Conservation (phyloP, 2,888 invertebrate species). For the Cheilosia grossa region DNA sequence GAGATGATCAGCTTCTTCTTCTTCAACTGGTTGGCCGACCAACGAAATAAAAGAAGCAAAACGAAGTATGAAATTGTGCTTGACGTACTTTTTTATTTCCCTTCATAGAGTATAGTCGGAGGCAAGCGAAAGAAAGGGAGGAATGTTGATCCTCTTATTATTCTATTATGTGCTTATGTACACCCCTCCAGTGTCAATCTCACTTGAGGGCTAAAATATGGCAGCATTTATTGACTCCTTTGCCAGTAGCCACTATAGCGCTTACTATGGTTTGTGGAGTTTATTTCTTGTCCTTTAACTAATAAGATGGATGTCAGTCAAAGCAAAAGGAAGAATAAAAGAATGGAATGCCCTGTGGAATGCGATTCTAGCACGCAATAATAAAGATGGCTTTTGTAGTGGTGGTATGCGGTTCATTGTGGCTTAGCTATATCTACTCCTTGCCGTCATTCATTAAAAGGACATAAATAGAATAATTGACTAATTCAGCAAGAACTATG, state of each 20-base stretch:
- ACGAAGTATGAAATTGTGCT: conserved; percentile 27
- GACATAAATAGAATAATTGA: conserved; percentile 73
- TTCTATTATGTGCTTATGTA: conserved; percentile 74
- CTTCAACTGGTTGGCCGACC: conserved; percentile 15
- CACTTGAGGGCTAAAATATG: conserved; percentile 45
- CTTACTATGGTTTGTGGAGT: not conserved
- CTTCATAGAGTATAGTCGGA: not conserved
- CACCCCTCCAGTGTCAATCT: conserved; percentile 57
- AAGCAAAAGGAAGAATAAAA: conserved; percentile 43
- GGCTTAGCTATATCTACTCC: not conserved
- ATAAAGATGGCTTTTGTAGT: conserved; percentile 46
- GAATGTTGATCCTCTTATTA: conserved; percentile 77
- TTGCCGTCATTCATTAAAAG: conserved; percentile 60
- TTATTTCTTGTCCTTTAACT: conserved; percentile 23
- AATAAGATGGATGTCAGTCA: conserved; percentile 56
- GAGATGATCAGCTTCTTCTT: conserved; percentile 59
- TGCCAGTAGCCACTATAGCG: not conserved
- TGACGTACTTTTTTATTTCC: conserved; percentile 21
- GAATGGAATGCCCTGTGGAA: conserved; percentile 62
- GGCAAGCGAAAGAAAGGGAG: conserved; percentile 36
- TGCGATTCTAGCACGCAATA: conserved; percentile 71
- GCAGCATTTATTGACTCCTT: conserved; percentile 65
- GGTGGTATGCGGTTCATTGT: conserved; percentile 24
- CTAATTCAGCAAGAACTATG: conserved; percentile 69
- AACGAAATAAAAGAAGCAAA: conserved; percentile 8